Percentiles rank a stretch among this genome's conserved stretches.
Conservation (phyloP, 2,888 invertebrate species). For the Sminthurinus aureus region DNA sequence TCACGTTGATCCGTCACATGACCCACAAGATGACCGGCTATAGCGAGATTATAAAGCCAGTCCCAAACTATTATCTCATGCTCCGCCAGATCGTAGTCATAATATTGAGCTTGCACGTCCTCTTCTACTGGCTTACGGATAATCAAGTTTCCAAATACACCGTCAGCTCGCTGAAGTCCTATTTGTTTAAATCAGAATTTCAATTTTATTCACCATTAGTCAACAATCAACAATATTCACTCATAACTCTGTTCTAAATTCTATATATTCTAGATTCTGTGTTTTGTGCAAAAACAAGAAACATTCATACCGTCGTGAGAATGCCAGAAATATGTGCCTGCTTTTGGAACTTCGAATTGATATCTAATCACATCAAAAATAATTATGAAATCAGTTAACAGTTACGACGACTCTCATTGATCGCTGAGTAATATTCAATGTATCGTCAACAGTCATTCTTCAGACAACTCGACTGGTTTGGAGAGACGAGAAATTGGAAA, state of each 20-base stretch:
- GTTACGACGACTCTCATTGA: too few species aligned
- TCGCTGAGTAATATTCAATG: too few species aligned
- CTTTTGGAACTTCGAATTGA: slow-evolving; percentile 79
- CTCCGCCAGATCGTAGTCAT: slow-evolving; percentile 80
- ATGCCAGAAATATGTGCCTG: slow-evolving; percentile 90
- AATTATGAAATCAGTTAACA: too few species aligned
- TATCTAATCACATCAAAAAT: slow-evolving; percentile 70
- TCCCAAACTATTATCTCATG: slow-evolving; percentile 80
- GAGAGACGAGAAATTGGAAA: too few species aligned
- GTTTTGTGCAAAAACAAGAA: too few species aligned
- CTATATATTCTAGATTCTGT: too few species aligned
- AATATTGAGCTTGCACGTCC: slow-evolving; percentile 70
- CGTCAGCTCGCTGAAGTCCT: slow-evolving; percentile 87
- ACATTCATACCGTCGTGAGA: slow-evolving; percentile 68
- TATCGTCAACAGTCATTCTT: too few species aligned
- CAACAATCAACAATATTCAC: too few species aligned
- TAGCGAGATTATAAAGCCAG: slow-evolving; percentile 79
- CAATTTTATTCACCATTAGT: too few species aligned
- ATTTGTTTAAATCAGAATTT: too few species aligned
- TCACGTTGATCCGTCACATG: slow-evolving; percentile 83
- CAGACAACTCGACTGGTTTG: too few species aligned
- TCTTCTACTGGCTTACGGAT: slow-evolving; percentile 73
- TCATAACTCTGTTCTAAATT: too few species aligned
- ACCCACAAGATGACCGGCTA: slow-evolving; percentile 80
- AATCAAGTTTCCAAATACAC: slow-evolving; percentile 80